These are phyloP conservation scores for Trichoplusia ni DNA, from an alignment of 1,140 invertebrate genomes.

Conservation along the genomic window DNA sequence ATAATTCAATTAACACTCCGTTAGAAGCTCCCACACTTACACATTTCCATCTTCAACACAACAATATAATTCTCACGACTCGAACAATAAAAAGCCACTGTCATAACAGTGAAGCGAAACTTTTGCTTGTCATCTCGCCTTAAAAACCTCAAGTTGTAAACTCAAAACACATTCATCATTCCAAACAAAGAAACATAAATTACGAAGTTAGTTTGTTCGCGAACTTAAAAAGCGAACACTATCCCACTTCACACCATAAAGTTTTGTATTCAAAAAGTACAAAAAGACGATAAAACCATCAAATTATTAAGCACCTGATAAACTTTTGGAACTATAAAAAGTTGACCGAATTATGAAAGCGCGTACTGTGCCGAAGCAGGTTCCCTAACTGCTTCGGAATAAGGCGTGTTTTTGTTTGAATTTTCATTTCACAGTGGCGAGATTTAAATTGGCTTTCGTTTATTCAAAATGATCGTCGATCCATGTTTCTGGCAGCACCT, in stretches of 20 bases:
- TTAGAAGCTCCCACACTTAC: too few species aligned
- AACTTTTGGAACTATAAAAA: conserved; percentile 10
- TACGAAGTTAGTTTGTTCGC: conserved; percentile 50
- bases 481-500: conserved; percentile 3
- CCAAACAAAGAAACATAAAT: conserved; percentile 61
- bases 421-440: neutral
- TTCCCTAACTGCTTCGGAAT: neutral
- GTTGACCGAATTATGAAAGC: neutral
- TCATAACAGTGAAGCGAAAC: conserved; percentile 14
- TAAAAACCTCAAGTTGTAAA: conserved; percentile 17
- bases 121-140: conserved; percentile 15
- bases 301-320: conserved; percentile 20
- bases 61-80: neutral
- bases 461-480: conserved; percentile 3
- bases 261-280: conserved; percentile 3
- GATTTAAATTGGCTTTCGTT: conserved; percentile 11
- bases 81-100: neutral
- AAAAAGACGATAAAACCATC: conserved; percentile 12
- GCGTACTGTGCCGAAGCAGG: conserved; percentile 6
- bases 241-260: neutral
- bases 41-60: neutral
- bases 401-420: neutral
- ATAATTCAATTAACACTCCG: too few species aligned
- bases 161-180: conserved; percentile 20
- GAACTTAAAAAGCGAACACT: conserved; percentile 39